Conservation (phyloP, 2,113 vertebrate species). For the Procavia capensis region DNA sequence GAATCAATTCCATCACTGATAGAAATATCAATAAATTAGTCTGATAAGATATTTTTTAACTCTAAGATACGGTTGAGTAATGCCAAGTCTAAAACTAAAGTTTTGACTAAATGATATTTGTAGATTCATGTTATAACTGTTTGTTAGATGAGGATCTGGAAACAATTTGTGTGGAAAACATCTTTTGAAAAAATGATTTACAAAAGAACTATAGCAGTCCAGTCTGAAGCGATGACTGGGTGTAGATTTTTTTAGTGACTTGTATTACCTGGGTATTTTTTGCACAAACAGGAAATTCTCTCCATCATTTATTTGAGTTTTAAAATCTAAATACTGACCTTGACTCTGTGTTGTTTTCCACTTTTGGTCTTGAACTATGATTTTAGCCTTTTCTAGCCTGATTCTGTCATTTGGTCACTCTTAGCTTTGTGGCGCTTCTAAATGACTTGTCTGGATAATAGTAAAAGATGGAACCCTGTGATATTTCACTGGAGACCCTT, state of each 20-base stretch:
- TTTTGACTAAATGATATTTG: conserved; percentile 48
- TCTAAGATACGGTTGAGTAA: conserved; percentile 34
- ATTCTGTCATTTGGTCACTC: background rate
- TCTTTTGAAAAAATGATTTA: conserved; percentile 9
- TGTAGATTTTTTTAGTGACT: background rate
- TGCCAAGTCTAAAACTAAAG: conserved; percentile 37
- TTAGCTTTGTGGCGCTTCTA: background rate
- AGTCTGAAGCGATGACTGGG: background rate
- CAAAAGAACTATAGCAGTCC: background rate
- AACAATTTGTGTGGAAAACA: background rate
- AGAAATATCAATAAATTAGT: conserved; percentile 35
- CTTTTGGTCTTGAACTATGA: conserved; percentile 12
- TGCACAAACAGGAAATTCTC: background rate
- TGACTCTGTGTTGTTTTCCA: background rate
- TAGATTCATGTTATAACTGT: conserved; percentile 44
- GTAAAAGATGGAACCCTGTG: background rate
- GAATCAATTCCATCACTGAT: too few relatives aligned
- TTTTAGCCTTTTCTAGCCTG: background rate
- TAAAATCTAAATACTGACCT: conserved; percentile 8
- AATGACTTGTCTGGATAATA: background rate
- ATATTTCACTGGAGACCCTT: conserved; percentile 12
- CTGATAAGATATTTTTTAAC: conserved; percentile 52
- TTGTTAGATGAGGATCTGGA: background rate
- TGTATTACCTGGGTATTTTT: conserved; percentile 35
- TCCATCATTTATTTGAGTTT: background rate